phyloP scores from a whole-genome alignment of 2,888 invertebrate species.

The Cremastobaeus sp. region DNA sequence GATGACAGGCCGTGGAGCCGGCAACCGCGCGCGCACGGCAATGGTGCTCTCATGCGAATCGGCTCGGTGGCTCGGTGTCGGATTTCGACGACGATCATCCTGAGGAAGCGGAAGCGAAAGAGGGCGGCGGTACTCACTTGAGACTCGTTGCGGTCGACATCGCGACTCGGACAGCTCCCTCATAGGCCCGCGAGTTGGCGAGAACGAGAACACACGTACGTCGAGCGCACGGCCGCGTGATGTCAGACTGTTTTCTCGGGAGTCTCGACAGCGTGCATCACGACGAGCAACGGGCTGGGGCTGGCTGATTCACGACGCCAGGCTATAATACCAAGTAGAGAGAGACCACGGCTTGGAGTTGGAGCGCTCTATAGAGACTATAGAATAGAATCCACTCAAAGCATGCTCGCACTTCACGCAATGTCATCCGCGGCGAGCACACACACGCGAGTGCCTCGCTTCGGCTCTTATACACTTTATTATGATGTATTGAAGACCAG shows the following conservation, averaged over 20 bases:
- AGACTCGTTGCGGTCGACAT: constrained; percentile 1
- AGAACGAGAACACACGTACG: constrained; percentile 3
- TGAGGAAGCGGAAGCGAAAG: not conserved
- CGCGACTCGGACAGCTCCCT: not conserved
- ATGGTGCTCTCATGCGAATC: constrained; percentile 5
- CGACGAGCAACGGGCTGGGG: constrained; percentile 16
- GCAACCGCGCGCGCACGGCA: constrained; percentile 16
- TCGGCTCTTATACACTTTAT: constrained; percentile 2
- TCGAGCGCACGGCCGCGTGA: constrained; percentile 1
- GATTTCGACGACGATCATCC: not conserved
- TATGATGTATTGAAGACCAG: constrained; percentile 8
- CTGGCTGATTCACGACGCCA: constrained; percentile 38
- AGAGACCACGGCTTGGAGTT: constrained; percentile 19
- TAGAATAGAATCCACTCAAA: constrained; percentile 22
- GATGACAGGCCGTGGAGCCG: constrained; percentile 14
- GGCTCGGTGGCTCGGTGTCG: too few relatives aligned
- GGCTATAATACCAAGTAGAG: constrained; percentile 26
- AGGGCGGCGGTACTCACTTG: not conserved
- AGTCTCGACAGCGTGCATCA: constrained; percentile 3
- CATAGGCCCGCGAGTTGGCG: not conserved
- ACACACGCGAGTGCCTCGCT: not conserved
- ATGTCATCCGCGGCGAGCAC: constrained; percentile 23
- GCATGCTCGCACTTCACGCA: constrained; percentile 24
- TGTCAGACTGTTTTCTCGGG: constrained; percentile 22
- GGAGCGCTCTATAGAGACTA: constrained; percentile 13